Conservation (phyloP, 2,797 vertebrate genomes). For the Pseudomugil tenellus region DNA sequence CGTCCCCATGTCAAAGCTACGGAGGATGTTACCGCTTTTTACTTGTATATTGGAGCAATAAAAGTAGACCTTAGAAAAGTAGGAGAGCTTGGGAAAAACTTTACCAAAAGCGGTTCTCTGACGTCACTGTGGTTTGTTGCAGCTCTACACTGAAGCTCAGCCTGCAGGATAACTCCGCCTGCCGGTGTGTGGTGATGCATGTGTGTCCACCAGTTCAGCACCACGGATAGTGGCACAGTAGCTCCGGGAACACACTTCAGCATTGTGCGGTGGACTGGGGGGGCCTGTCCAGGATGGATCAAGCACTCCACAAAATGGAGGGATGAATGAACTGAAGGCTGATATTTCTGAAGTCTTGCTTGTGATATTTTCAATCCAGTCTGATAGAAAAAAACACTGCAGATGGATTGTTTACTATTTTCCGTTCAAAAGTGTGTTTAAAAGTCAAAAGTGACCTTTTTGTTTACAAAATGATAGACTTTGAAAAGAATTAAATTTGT, state of each 20-base stretch:
- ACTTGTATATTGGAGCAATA: not conserved
- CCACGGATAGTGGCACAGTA: constrained; percentile 14
- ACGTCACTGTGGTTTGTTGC: not conserved
- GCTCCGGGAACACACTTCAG: not conserved
- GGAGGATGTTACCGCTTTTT: not conserved
- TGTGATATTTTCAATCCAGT: too few species aligned
- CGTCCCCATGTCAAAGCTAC: constrained; percentile 16
- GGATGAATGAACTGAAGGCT: too few species aligned
- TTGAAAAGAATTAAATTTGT: too few species aligned
- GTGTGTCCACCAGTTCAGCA: constrained; percentile 7
- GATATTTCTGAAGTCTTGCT: too few species aligned
- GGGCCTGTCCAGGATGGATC: too few species aligned
- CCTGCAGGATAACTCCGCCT: constrained; percentile 38
- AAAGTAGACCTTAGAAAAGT: not conserved
- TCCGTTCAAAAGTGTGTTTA: too few species aligned
- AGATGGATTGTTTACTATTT: too few species aligned
- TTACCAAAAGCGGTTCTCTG: not conserved
- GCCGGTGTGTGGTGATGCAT: constrained; percentile 5
- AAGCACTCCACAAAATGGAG: too few species aligned
- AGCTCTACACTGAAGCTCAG: constrained; percentile 4
- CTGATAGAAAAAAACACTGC: too few species aligned
- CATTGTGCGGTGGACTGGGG: too few species aligned
- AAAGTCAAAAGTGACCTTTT: too few species aligned
- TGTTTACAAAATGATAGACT: too few species aligned
- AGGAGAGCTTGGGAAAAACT: not conserved